Base-by-base conservation (phyloP, 2,113 vertebrate genomes). In the Eulacestoma nigropectus region DNA sequence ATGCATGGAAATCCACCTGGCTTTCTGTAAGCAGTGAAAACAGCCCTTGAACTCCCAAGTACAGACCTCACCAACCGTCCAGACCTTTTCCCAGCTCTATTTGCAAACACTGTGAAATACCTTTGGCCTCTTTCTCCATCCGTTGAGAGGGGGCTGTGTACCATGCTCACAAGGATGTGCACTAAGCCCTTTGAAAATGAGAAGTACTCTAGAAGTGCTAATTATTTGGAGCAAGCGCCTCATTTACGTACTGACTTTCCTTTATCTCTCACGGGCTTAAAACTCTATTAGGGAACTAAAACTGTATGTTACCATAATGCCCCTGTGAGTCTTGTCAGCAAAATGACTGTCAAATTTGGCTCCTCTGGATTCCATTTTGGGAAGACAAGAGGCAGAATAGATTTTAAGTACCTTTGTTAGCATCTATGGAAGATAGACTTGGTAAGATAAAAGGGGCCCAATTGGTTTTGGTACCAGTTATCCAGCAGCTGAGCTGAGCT, bases 271-370 rank as follows among this genome's bases (percentile, higher is more conserved):
- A 42, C 4, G 79, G 89, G 95, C 69, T 97, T 93, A 86, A 89
- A 94, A 96, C 57, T 91, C 93, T 95, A 87, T 96, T 94, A 95
- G 81, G 82, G 74, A 95, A 46, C 91, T 92, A 95, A 96, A 95
- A 92, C 77, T 85, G 55, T 76, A 27, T 7, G 1, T 86, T 93
- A 73, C 75, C 14, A 5, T 93, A 37, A 46, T 86, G 79, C 56
- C 88, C 89, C 33, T 75, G 37, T 60, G 83, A 94, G 90, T 62
- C 80, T 63, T 70, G 80, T 78, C 80, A 59, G 91, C 68, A 79
- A 91, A 95, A 76, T 67, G 55, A 76, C 80, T 90, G 83, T 93
- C 90, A 68, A 50, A 76, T 95, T 95, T 93, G 92, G 44, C 90
- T 89, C 85, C 57, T 89, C 68, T 78, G 77, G 92, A 87, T 96